phyloP scores from a whole-genome alignment of 2,797 vertebrate species.

The Siniperca obscura region DNA sequence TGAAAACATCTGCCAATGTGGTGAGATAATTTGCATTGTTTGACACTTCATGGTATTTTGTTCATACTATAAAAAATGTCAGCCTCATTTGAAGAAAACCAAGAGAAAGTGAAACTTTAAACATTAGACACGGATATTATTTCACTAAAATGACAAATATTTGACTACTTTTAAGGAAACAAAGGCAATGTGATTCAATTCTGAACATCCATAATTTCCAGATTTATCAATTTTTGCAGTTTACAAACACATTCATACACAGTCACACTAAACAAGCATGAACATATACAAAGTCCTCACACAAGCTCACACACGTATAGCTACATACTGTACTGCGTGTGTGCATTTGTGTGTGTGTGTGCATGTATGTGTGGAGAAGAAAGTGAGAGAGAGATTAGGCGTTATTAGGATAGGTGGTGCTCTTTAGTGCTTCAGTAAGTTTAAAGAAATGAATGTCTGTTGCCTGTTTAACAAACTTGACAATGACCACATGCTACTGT shows the following conservation, averaged over 20 bases:
- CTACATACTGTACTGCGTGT: background rate
- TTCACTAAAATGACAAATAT: background rate
- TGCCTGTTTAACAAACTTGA: background rate
- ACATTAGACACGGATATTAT: background rate
- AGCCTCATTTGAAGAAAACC: background rate
- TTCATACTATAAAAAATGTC: background rate
- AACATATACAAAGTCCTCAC: background rate
- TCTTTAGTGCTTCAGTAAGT: conserved; percentile 32
- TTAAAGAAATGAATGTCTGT: conserved; percentile 9
- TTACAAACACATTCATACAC: background rate
- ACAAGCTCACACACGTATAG: background rate
- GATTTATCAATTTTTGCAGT: background rate
- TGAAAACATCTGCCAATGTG: background rate
- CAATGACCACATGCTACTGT: background rate
- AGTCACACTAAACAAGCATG: background rate
- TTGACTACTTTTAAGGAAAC: background rate
- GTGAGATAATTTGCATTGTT: background rate
- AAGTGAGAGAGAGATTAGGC: background rate
- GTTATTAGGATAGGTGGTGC: conserved; percentile 18
- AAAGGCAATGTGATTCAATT: background rate
- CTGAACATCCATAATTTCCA: background rate
- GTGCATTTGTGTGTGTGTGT: conserved; percentile 10
- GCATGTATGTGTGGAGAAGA: background rate
- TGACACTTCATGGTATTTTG: background rate
- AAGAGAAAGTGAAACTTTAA: background rate